A percentile compares a stretch with the other conserved stretches of the same genome.
Evolutionary conservation across 2,113 vertebrate genomes (phyloP).

Genomic region (Gallinago paraguaiae): DNA sequence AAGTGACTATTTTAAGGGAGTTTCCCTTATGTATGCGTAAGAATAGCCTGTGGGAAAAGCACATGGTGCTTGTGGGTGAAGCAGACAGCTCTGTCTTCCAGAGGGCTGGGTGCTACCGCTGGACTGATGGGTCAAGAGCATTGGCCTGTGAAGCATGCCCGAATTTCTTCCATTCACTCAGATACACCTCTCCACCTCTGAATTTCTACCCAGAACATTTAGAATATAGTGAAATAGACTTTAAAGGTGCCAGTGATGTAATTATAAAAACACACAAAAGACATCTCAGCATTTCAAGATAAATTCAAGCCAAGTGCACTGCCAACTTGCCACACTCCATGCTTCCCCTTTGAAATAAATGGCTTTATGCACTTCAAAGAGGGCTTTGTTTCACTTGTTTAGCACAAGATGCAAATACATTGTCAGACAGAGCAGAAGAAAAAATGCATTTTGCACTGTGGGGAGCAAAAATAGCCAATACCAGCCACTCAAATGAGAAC

Average conservation of each 20-base stretch:
- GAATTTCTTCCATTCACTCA: background rate
- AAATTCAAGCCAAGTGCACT: conserved; percentile 36
- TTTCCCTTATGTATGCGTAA: conserved; percentile 45
- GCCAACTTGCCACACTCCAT: conserved; percentile 26
- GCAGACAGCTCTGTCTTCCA: conserved; percentile 12
- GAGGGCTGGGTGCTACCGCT: background rate
- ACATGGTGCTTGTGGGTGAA: conserved; percentile 9
- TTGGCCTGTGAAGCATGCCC: background rate
- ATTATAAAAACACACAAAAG: conserved; percentile 33
- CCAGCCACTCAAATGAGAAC: background rate
- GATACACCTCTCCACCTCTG: background rate
- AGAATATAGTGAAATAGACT: background rate
- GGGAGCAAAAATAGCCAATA: background rate
- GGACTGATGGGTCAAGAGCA: background rate
- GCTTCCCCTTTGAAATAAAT: conserved; percentile 55
- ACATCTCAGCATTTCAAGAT: conserved; percentile 18
- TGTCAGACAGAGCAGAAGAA: background rate
- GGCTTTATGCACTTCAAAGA: conserved; percentile 59
- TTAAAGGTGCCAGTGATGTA: conserved; percentile 13
- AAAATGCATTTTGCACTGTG: conserved; percentile 1
- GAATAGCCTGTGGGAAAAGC: conserved; percentile 25
- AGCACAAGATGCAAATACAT: conserved; percentile 44
- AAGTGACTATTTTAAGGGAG: conserved; percentile 54
- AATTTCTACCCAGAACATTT: background rate
- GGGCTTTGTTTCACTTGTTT: conserved; percentile 45